Evolutionary conservation across 2,888 invertebrate species (phyloP).

Genomic region (Argyresthia albistria): DNA sequence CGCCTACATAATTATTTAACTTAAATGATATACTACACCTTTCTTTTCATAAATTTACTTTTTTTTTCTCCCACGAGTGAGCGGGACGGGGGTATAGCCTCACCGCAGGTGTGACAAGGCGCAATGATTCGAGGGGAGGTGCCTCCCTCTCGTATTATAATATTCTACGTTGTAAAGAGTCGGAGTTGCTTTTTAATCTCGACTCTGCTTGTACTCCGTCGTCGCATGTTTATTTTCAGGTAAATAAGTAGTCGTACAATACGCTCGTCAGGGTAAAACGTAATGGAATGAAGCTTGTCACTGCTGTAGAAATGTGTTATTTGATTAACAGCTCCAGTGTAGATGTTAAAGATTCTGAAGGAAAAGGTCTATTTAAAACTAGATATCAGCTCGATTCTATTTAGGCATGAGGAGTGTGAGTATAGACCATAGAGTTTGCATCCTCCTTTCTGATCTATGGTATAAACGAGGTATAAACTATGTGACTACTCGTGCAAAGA

Average conservation of each 20-base stretch:
- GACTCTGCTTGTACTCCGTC: background rate
- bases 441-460: too few species aligned
- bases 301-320: too few species aligned
- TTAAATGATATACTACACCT: conserved; percentile 65
- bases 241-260: background rate
- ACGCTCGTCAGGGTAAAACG: background rate
- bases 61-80: conserved; percentile 37
- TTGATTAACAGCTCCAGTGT: too few species aligned
- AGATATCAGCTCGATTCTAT: too few species aligned
- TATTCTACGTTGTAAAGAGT: conserved; percentile 20
- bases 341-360: too few species aligned
- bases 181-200: background rate
- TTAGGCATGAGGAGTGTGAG: too few species aligned
- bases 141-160: conserved; percentile 37
- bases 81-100: conserved; percentile 15
- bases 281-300: too few species aligned
- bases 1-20: conserved; percentile 64
- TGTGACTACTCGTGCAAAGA: too few species aligned
- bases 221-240: background rate
- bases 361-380: too few species aligned
- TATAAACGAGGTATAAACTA: too few species aligned
- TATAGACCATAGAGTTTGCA: too few species aligned
- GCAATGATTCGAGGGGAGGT: conserved; percentile 31
- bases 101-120: conserved; percentile 10
- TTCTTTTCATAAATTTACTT: conserved; percentile 49